Conservation (phyloP, 37 sponge, comb jelly and placozoan genomes). For the Haliclona indistincta region DNA sequence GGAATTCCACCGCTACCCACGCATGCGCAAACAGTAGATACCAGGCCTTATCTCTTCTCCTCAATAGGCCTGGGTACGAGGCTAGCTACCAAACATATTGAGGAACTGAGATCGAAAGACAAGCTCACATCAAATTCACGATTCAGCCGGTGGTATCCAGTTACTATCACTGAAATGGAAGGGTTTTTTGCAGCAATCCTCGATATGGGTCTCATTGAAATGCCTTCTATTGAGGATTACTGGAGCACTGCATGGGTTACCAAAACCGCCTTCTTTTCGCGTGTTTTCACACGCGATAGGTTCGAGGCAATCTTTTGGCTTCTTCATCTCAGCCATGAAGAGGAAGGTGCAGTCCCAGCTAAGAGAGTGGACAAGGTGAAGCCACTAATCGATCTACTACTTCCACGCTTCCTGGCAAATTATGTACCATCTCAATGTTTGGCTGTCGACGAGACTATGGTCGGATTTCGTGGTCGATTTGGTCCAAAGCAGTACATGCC, state of each 20-base stretch:
- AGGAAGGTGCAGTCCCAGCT: not conserved
- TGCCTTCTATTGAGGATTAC: conserved; percentile 5
- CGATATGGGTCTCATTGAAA: too few relatives aligned
- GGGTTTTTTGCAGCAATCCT: too few relatives aligned
- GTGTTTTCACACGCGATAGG: not conserved
- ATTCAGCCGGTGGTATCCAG: too few relatives aligned
- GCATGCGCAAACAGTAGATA: too few relatives aligned
- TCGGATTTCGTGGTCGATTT: conserved; percentile 27
- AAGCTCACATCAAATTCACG: too few relatives aligned
- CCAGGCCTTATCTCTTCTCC: too few relatives aligned
- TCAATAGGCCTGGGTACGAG: too few relatives aligned
- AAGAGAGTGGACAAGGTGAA: conserved; percentile 18
- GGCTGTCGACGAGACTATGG: conserved; percentile 30
- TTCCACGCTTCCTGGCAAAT: not conserved
- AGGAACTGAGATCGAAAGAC: too few relatives aligned
- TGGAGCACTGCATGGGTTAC: conserved; percentile 13
- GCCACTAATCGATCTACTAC: not conserved
- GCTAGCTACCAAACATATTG: too few relatives aligned
- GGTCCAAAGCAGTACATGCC: conserved; percentile 33
- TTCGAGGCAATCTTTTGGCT: conserved; percentile 14
- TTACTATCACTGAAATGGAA: too few relatives aligned
- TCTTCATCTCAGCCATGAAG: conserved; percentile 14
- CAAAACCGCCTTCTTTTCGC: not conserved
- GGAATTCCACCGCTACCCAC: too few relatives aligned
- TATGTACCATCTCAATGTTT: conserved; percentile 11